Percentiles rank a stretch among this genome's conserved stretches.
Conservation (phyloP, 2,797 vertebrate species). For the Anolis apletophallus region DNA sequence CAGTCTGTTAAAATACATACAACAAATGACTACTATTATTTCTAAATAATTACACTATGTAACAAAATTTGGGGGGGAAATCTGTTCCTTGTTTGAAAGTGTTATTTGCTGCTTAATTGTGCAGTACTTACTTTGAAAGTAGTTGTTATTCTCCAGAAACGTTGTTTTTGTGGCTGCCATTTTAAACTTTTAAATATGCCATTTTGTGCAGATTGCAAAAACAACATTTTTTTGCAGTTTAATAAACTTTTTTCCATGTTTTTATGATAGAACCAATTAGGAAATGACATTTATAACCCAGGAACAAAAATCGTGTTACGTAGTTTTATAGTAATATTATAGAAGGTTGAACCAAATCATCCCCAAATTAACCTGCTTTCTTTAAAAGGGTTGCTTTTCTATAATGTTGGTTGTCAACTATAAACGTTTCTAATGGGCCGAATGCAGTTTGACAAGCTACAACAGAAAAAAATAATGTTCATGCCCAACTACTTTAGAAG, state of each 20-base stretch:
- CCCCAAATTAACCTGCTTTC: not conserved
- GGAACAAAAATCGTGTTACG: too few relatives aligned
- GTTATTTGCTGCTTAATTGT: too few relatives aligned
- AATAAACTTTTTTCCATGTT: not conserved
- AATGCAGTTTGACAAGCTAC: not conserved
- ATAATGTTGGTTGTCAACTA: not conserved
- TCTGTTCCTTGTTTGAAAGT: too few relatives aligned
- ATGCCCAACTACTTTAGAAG: not conserved
- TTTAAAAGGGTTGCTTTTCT: conserved; percentile 18
- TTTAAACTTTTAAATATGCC: too few relatives aligned
- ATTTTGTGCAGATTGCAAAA: too few relatives aligned
- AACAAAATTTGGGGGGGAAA: not conserved
- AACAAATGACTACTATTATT: not conserved
- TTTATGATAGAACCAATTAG: too few relatives aligned
- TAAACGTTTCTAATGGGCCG: not conserved
- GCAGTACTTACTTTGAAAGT: too few relatives aligned
- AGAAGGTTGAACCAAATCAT: not conserved
- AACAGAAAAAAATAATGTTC: not conserved
- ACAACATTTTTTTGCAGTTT: not conserved
- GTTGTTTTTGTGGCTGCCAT: too few relatives aligned
- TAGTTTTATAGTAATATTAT: not conserved
- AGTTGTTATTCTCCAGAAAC: too few relatives aligned
- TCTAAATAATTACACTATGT: not conserved
- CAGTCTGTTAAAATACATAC: not conserved
- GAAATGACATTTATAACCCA: too few relatives aligned